A percentile compares a stretch with the other conserved stretches of the same genome.
These are phyloP conservation scores for Isotomurus palustris DNA, from an alignment of 2,888 invertebrate genomes.

Conservation along the genomic window DNA sequence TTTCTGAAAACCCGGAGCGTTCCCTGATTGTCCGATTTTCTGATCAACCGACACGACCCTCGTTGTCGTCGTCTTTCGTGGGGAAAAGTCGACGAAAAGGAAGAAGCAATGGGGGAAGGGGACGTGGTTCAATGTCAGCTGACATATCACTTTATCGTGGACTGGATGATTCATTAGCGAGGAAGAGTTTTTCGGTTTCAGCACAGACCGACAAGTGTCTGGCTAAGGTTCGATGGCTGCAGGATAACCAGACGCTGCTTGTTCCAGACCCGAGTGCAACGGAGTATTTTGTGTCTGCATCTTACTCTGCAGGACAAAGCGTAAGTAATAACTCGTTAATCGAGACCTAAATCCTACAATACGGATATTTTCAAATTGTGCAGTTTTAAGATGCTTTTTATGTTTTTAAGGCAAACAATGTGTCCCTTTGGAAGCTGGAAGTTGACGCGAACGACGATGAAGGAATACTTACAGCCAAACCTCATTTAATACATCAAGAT, in stretches of 20 bases:
- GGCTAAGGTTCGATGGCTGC: slow-evolving; percentile 37
- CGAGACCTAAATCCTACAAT: not conserved
- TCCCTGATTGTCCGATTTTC: no score
- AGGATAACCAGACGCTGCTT: slow-evolving; percentile 9
- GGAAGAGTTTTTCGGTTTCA: slow-evolving; percentile 24
- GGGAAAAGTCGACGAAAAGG: no score
- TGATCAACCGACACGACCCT: no score
- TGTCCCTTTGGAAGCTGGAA: slow-evolving; percentile 32
- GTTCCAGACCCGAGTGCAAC: slow-evolving; percentile 33
- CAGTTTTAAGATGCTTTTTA: slow-evolving; percentile 2
- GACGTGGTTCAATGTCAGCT: no score
- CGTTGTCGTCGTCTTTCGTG: no score
- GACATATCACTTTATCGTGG: no score
- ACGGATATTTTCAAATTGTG: not conserved
- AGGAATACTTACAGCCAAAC: slow-evolving; percentile 5
- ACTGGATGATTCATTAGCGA: no score
- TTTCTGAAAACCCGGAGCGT: no score
- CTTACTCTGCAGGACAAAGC: not conserved
- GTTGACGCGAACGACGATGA: slow-evolving; percentile 18
- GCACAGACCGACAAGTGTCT: slow-evolving; percentile 39
- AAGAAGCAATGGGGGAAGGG: no score
- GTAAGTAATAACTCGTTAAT: not conserved
- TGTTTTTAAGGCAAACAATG: slow-evolving; percentile 29
- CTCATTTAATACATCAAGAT: slow-evolving; percentile 18
- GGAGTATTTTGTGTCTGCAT: slow-evolving; percentile 35